Evolutionary conservation across 2,113 vertebrate genomes (phyloP), one percentile per base, ranked within the genome.

Genomic region (Acanthisitta chloris): DNA sequence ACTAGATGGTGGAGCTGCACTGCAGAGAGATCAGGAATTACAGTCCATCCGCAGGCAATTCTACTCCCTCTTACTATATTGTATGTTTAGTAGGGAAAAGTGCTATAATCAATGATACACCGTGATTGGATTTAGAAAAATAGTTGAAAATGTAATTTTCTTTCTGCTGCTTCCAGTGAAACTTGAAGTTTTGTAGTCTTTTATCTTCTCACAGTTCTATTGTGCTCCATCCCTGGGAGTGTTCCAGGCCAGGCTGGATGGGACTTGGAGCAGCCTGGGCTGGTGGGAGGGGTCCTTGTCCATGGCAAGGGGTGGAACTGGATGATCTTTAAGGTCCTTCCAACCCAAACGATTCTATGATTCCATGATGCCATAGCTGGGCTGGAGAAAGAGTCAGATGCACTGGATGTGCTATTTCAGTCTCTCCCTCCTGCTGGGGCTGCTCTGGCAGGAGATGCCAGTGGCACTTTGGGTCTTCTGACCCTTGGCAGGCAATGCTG

Each of bases 1-100:
- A 94, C 97, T 94, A 97, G 98, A 73, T 97, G 98, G 82, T 81
- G 65, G 28, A 25, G 80, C 91, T 93, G 94, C 54, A 96, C 96
- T 26, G 58, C 49, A 15, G 74, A 92, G 66, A 70, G 77, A 34
- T 10, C 12, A 40, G 84, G 64, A 62, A 58, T 77, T 43, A 10
- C 71, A 14, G 45, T 15, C 4, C 25, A 34, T 23, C 42, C 48
- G 36, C 33, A 24, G 14, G 28, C 31, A 36, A 2, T 62, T 45
- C 2, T 9, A 48, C 45, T 61, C 29, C 57, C 46, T 11, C 40
- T 66, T 70, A 20, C 38, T 51, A 5, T 14, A 7, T 33, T 48
- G 4, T 3, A 17, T 46, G 88, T 86, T 57, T 28, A 72, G 16
- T 21, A 21, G 17, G 15, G 52, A 67, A 34, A 86, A 15, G 3